Percentiles rank a stretch among this genome's conserved stretches.
phyloP scores from a whole-genome alignment of 2,888 invertebrate genomes.

The Lumbricus terrestris region DNA sequence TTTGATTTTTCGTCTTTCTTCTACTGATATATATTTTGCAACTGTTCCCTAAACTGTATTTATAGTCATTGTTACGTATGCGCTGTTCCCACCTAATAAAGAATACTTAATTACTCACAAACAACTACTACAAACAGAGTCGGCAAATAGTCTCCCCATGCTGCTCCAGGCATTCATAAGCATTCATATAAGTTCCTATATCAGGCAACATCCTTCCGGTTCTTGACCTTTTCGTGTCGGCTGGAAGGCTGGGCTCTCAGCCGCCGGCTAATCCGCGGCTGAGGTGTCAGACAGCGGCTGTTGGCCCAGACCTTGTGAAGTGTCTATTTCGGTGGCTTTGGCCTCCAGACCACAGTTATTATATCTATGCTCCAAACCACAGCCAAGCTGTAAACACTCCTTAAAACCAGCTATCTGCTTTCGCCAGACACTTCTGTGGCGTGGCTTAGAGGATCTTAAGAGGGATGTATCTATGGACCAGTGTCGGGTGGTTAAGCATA shows the following conservation, averaged over 20 bases:
- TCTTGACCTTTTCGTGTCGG: background rate
- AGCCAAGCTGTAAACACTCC: background rate
- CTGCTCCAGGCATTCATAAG: background rate
- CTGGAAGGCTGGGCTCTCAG: background rate
- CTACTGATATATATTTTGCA: no score
- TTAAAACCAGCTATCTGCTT: background rate
- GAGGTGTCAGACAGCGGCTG: background rate
- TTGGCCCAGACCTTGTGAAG: background rate
- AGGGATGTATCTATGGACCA: background rate
- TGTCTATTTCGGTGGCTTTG: background rate
- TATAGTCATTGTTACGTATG: no score
- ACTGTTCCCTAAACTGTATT: no score
- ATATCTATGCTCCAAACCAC: no score
- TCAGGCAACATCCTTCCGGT: background rate
- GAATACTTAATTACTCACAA: no score
- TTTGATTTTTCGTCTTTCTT: no score
- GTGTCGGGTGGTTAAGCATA: background rate
- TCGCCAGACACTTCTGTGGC: background rate
- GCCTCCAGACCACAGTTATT: background rate
- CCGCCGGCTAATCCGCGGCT: background rate
- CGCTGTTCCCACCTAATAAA: no score
- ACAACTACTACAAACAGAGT: background rate
- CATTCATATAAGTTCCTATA: background rate
- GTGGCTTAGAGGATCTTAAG: background rate
- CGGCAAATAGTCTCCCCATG: background rate